Conservation (phyloP, 2,113 vertebrate species). For the Phrynocephalus versicolor region DNA sequence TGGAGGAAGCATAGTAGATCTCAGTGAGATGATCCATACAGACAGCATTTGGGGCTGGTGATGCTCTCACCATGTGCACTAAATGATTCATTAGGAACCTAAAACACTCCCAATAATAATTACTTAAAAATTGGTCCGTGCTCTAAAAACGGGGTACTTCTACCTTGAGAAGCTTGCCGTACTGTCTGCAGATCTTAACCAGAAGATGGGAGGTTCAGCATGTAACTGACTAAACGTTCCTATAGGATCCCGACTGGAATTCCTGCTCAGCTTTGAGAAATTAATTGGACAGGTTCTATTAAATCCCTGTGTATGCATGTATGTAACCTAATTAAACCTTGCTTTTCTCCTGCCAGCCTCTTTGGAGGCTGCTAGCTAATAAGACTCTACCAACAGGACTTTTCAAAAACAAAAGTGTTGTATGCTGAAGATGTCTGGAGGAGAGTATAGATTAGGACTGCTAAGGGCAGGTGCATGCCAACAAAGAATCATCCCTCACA, state of each 20-base stretch:
- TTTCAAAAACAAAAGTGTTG: neutral
- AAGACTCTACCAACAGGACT: no score
- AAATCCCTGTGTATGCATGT: neutral
- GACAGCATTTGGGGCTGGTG: constrained; percentile 38
- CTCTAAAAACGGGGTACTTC: neutral
- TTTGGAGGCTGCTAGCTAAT: no score
- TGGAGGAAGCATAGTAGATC: neutral
- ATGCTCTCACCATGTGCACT: neutral
- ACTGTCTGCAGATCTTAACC: neutral
- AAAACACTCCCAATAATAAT: neutral
- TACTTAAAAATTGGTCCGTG: neutral
- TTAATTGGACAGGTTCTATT: neutral
- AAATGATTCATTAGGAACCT: constrained; percentile 15
- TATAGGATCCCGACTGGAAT: neutral
- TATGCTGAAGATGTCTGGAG: neutral
- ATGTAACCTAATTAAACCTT: neutral
- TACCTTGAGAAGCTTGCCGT: neutral
- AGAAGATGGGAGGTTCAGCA: neutral
- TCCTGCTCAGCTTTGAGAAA: neutral
- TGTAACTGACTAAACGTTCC: neutral
- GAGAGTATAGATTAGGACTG: neutral
- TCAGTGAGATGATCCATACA: constrained; percentile 32
- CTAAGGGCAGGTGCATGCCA: neutral
- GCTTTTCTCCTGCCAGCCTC: neutral
- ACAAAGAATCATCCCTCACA: neutral